Base-by-base conservation (phyloP, 2,797 vertebrate species). In the Eupleurogrammus muticus region DNA sequence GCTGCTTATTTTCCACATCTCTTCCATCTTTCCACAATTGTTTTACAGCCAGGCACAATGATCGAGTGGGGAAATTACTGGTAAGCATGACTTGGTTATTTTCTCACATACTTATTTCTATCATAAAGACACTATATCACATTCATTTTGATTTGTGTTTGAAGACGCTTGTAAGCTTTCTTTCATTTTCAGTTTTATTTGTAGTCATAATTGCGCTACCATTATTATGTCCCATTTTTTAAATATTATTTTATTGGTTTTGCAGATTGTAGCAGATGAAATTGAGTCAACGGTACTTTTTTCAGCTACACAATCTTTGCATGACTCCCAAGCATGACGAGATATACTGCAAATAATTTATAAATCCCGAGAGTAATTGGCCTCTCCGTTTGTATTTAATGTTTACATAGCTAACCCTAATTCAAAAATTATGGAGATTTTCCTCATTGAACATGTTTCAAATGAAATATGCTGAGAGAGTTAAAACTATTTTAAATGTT, bases 61-160 rank as follows among this genome's bases (percentile, higher is more conserved):
- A 99, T 99, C 47, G 97, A 99, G 78, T 99, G 97, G 98, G 97
- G 96, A 69, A 99, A 99, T 89, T 97, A 98, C 90, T 99, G 98
- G 97, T 98, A 88, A 96, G 2, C 35, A 17, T 6, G 9, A 3
- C 3, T 60, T 70, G 55, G 0, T 68, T 4, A n/a, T 20, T 44
- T 3, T 19, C 10, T 48, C 2, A 35, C 1, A 1, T 46, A 54
- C 3, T n/a, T 16, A 11, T 4, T 19, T 19, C 1, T 36, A 23
- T 51, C 12, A 57, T 52, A 14, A 54, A 21, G 17, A 32, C 42
- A 9, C 38, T 2, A 21, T 21, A 32, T 23, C 53, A 2, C 12
- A 61, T 32, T 62, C 1, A 40, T 52, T 24, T 58, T 40, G 0
- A 49, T 13, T 23, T 10, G 44, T 36, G 28, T 8, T 8, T 10